Percentiles rank a stretch among this genome's conserved stretches.
These are phyloP conservation scores for Synergus gifuensis DNA, from an alignment of 2,888 invertebrate genomes.

Conservation along the genomic window DNA sequence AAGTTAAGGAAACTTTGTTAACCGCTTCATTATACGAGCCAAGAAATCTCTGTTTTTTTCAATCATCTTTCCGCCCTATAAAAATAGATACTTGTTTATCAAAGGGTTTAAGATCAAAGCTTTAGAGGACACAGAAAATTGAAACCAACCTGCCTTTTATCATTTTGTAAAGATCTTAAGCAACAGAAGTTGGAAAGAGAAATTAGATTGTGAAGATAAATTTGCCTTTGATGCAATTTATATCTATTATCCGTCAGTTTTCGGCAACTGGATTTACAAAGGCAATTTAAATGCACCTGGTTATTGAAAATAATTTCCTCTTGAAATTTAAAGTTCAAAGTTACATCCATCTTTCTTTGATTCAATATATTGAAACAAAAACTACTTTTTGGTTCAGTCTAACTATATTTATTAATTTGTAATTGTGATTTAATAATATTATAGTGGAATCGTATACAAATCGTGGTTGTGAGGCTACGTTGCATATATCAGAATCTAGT, in stretches of 20 bases:
- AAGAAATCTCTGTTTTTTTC: slow-evolving; percentile 9
- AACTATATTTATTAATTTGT: no score
- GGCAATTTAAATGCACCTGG: no score
- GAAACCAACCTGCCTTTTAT: neutral
- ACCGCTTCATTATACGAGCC: slow-evolving; percentile 3
- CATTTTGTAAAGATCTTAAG: neutral
- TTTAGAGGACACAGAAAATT: neutral
- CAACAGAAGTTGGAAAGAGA: neutral
- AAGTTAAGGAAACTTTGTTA: slow-evolving; percentile 33
- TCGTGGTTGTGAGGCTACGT: neutral
- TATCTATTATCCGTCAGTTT: neutral
- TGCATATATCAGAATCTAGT: slow-evolving; percentile 14
- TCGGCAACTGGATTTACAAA: no score
- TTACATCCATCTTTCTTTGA: no score
- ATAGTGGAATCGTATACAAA: neutral
- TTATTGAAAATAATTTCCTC: no score
- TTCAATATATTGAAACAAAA: no score
- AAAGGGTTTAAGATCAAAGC: slow-evolving; percentile 7
- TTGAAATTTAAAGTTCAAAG: no score
- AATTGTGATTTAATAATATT: neutral
- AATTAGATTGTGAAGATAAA: neutral
- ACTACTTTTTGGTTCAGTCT: no score
- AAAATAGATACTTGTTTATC: slow-evolving; percentile 1
- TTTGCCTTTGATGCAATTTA: neutral
- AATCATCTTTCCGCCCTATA: slow-evolving; percentile 5